phyloP scores from a whole-genome alignment of 2,113 vertebrate species.

The Apus apus region DNA sequence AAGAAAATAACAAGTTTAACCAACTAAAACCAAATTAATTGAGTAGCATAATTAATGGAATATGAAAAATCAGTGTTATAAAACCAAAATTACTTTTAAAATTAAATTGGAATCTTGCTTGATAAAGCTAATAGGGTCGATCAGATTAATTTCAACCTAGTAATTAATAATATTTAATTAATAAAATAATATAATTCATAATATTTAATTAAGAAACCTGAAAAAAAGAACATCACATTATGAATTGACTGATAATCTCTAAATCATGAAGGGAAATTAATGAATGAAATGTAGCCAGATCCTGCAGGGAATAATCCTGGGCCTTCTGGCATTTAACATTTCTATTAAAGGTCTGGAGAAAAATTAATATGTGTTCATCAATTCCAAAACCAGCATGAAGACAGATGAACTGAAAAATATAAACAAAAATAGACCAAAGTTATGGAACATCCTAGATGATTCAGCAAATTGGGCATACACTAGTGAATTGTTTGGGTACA shows the following conservation, averaged over 20 bases:
- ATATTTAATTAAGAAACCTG: background rate
- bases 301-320: background rate
- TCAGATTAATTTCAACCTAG: background rate
- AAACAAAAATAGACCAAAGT: background rate
- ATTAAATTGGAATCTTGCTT: background rate
- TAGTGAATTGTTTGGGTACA: background rate
- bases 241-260: background rate
- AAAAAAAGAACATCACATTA: background rate
- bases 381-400: background rate
- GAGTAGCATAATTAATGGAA: background rate
- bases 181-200: background rate
- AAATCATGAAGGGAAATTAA: background rate
- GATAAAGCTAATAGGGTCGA: background rate
- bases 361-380: background rate
- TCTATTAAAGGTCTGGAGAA: background rate
- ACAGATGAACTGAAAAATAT: background rate
- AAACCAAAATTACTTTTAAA: background rate
- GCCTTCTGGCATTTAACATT: background rate
- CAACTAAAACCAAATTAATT: background rate
- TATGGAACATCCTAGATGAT: background rate
- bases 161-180: background rate
- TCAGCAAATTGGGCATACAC: background rate
- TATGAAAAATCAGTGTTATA: background rate
- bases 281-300: background rate
- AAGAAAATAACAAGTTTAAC: background rate